Percentiles rank a stretch among this genome's conserved stretches.
Evolutionary conservation across 2,888 invertebrate genomes (phyloP).

Genomic region (Idaea straminata): DNA sequence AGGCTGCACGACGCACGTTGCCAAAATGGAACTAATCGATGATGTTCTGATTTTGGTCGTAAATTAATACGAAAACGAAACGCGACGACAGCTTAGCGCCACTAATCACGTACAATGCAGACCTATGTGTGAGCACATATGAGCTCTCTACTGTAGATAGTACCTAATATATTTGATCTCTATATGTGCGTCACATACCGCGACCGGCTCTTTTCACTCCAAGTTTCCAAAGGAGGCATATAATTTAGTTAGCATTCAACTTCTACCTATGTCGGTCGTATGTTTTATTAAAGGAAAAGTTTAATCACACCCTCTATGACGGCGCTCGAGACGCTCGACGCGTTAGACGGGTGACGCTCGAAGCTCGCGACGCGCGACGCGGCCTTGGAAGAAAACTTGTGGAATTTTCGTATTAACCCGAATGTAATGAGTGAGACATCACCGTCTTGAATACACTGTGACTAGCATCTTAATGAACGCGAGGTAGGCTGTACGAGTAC

Average conservation of each 20-base stretch:
- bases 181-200: background rate
- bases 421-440: slow-evolving; percentile 31
- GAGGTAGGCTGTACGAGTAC: background rate
- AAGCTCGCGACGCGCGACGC: slow-evolving; percentile 10
- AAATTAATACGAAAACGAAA: too few species aligned
- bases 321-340: slow-evolving; percentile 6
- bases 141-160: background rate
- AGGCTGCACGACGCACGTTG: too few species aligned
- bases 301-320: slow-evolving; percentile 33
- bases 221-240: slow-evolving; percentile 27
- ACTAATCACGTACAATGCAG: too few species aligned
- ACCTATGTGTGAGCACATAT: background rate
- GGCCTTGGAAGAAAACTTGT: slow-evolving; percentile 21
- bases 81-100: too few species aligned
- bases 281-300: slow-evolving; percentile 44
- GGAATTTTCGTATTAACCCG: slow-evolving; percentile 41
- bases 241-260: slow-evolving; percentile 45
- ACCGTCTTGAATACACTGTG: background rate
- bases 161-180: slow-evolving; percentile 10
- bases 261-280: slow-evolving; percentile 35
- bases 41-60: too few species aligned
- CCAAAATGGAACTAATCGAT: too few species aligned
- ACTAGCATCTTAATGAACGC: background rate
- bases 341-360: too few species aligned
- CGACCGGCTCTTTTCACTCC: slow-evolving; percentile 9